Evolutionary conservation across 2,113 vertebrate species (phyloP).

Genomic region (Cyprinodon variegatus): DNA sequence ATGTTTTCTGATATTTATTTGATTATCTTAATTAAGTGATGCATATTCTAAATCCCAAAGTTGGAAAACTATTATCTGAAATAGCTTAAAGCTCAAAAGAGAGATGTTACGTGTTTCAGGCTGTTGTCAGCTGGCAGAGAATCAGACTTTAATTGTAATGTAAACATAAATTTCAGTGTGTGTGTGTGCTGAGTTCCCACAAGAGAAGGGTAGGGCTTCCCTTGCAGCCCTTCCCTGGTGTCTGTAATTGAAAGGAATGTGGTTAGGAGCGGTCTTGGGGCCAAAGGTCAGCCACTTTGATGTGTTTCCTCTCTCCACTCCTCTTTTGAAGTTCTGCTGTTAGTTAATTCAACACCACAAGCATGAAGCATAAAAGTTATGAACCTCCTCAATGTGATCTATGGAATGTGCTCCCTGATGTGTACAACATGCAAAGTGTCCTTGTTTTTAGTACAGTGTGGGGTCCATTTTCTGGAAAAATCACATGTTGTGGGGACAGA

Average conservation of each 20-base stretch:
- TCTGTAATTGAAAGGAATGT: constrained; percentile 75
- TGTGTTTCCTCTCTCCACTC: constrained; percentile 58
- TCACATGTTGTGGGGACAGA: too few relatives aligned
- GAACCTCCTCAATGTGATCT: constrained; percentile 30
- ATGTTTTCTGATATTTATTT: background rate
- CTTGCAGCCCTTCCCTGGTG: constrained; percentile 42
- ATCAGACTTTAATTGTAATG: constrained; percentile 45
- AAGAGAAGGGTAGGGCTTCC: constrained; percentile 55
- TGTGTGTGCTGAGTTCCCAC: constrained; percentile 11
- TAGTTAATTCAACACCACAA: constrained; percentile 19
- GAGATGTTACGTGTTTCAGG: constrained; percentile 2
- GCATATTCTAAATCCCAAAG: constrained; percentile 5
- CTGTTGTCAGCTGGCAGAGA: constrained; percentile 24
- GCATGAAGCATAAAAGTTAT: constrained; percentile 28
- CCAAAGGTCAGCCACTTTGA: constrained; percentile 73
- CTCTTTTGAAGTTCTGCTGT: constrained; percentile 52
- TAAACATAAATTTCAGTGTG: constrained; percentile 48
- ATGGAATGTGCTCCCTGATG: constrained; percentile 16
- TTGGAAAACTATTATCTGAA: constrained; percentile 21
- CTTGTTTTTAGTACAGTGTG: too few relatives aligned
- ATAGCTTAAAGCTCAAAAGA: constrained; percentile 1
- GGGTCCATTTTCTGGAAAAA: too few relatives aligned
- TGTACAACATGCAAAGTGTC: background rate
- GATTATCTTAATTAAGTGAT: background rate
- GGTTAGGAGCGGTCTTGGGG: constrained; percentile 60